Evolutionary conservation across 2,113 vertebrate species (phyloP), one percentile per base, ranked within the genome.

Genomic region (Seriola aureovittata): DNA sequence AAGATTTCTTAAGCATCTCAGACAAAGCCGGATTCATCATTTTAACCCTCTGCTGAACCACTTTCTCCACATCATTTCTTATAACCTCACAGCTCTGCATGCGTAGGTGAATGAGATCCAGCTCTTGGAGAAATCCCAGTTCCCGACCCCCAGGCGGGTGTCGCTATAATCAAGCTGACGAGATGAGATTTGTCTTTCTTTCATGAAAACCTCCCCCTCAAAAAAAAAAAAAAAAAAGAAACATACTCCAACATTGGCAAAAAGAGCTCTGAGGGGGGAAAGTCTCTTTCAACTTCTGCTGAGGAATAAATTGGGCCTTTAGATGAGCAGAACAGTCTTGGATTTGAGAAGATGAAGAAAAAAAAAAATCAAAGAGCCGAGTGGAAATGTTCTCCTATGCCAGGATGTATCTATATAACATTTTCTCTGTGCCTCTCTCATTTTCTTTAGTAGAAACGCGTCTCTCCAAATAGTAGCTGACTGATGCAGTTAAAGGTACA

Each of bases 221-320:
- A 42, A 42, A 42, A 54, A 54, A 54, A n/a, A n/a, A n/a, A n/a
- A 77, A 83, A 80, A 34, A 75, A 21, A 66, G 42, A 34, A 46
- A 14, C 1, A 1, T 8, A 42, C 40, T 42, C 40, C 8, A 42
- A 1, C 48, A 36, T 3, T 68, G 57, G 63, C 69, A 52, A 29
- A 57, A 59, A 71, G 63, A 38, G 62, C 74, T 66, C 66, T n/a
- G 48, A 57, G 42, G 58, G 40, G 38, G 54, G 58, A 10, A 23
- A 25, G 64, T 25, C 64, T 54, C 91, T 89, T 93, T 93, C 67
- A 93, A 89, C 73, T 81, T 71, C n/a, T 63, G 66, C 88, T 77
- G 82, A 62, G 81, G 74, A 88, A 87, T 87, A 90, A 93, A 89
- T 88, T 82, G 69, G 23, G 68, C 70, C 76, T 77, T 85, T 63